A percentile compares a stretch with the other conserved stretches of the same genome.
Evolutionary conservation across 2,113 vertebrate species (phyloP).

Genomic region (Tiliqua scincoides): DNA sequence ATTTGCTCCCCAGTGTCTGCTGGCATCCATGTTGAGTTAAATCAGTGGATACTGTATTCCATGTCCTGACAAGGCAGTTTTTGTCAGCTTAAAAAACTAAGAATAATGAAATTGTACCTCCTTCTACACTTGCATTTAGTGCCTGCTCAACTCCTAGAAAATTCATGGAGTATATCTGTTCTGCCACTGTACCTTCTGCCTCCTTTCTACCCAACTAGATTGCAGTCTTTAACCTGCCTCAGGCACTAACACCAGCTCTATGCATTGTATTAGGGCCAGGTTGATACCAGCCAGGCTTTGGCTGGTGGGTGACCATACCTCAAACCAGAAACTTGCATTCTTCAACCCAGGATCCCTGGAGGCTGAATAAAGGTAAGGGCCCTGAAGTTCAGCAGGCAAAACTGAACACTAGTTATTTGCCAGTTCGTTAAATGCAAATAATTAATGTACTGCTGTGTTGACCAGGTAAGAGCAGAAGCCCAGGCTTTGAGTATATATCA

Average conservation of each 20-base stretch:
- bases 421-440: background rate
- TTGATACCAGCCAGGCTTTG: background rate
- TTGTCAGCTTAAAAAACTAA: background rate
- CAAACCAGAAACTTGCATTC: background rate
- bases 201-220: background rate
- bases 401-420: background rate
- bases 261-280: background rate
- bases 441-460: background rate
- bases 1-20: no score
- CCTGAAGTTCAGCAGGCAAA: background rate
- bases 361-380: background rate
- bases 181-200: background rate
- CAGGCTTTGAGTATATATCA: background rate
- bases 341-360: background rate
- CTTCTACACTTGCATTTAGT: background rate
- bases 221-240: background rate
- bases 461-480: background rate
- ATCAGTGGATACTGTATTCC: no score
- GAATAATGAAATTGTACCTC: background rate
- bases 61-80: background rate
- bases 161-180: background rate
- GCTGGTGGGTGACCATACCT: no score
- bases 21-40: no score
- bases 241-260: background rate
- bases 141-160: background rate